Base-by-base conservation (phyloP, 2,113 vertebrate species). In the Rhea americana region DNA sequence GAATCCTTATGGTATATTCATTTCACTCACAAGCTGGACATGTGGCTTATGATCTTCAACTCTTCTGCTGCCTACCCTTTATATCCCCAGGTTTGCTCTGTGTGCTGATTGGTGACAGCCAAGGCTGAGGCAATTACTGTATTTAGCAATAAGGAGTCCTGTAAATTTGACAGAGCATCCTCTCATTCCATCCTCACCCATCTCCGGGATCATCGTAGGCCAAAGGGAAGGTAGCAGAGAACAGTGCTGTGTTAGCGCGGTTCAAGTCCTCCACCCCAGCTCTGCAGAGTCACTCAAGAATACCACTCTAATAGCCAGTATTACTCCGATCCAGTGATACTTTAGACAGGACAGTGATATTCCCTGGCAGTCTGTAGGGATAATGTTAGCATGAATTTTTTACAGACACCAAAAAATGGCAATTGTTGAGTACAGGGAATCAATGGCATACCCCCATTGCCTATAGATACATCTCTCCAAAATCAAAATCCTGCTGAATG, bases 361-460 rank as follows among this genome's bases (percentile, higher is more conserved):
- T 95, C 80, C 41, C 39, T 58, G 28, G 7, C 2, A 72, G 12
- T 11, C 2, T 24, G 2, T 13, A 66, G 45, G 4, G 7, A 66
- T 92, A 84, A 68, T 15, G 4, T 43, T 67, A 32, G 4, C 8
- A 11, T 18, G 15, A 5, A 1, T 0, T 18, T 18, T 71, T 81
- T 39, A 51, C 17, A 55, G 28, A 53, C 7, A 32, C 3, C 10
- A 56, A 73, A 83, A 43, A 12, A 21, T 74, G 12, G 30, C 3
- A 39, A 20, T 91, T 72, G 4, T 50, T 56, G 7, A 32, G 11
- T 12, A 7, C 4, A 10, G 32, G 62, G 22, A 89, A 89, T 13
- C 3, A 82, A 74, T 2, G 6, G 0, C 5, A 10, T 75, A 45
- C 6, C 1, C 15, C 7, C 10, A 7, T 51, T 18, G 12, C 4